phyloP scores from a whole-genome alignment of 2,797 vertebrate species.

The Saxicola maurus region DNA sequence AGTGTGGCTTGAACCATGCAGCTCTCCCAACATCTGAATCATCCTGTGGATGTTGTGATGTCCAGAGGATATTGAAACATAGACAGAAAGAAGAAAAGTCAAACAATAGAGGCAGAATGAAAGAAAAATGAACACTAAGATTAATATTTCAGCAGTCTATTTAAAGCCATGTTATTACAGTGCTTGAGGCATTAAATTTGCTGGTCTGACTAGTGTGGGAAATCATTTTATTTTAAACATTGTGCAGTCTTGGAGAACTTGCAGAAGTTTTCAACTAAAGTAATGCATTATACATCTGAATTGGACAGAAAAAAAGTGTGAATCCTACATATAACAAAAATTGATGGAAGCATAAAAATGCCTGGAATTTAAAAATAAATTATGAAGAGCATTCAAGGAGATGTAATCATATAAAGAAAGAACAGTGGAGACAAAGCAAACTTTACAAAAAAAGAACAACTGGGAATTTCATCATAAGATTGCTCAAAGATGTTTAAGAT shows the following conservation, averaged over 20 bases:
- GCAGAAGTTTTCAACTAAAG: constrained; percentile 23
- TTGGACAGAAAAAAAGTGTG: neutral
- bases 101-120: constrained; percentile 9
- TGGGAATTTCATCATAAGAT: neutral
- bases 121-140: constrained; percentile 19
- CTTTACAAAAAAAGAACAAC: neutral
- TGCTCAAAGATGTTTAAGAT: neutral
- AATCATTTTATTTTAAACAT: constrained; percentile 47
- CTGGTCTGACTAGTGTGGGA: constrained; percentile 31
- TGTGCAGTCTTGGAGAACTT: constrained; percentile 25
- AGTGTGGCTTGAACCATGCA: neutral
- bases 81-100: neutral
- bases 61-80: neutral
- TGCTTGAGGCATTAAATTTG: constrained; percentile 52
- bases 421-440: neutral
- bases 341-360: neutral
- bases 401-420: neutral
- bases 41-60: neutral
- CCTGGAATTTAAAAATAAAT: constrained; percentile 18
- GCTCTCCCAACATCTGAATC: neutral
- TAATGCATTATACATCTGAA: constrained; percentile 42
- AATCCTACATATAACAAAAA: constrained; percentile 14
- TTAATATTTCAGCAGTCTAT: constrained; percentile 58
- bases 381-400: neutral
- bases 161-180: constrained; percentile 59